Conservation (phyloP, 2,113 vertebrate species). For the Rhea americana region DNA sequence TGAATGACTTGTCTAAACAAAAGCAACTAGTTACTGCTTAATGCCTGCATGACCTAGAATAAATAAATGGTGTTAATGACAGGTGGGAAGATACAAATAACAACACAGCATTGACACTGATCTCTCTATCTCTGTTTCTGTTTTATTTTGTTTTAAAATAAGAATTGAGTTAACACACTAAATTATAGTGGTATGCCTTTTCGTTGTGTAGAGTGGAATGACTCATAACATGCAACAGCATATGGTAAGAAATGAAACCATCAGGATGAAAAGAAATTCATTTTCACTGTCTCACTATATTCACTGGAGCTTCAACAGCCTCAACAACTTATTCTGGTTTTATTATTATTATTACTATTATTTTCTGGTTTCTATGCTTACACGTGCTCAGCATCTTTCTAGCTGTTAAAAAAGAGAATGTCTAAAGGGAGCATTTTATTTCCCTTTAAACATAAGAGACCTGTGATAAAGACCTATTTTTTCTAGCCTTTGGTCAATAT, state of each 20-base stretch:
- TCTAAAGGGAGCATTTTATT: neutral
- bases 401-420: neutral
- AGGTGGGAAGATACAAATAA: neutral
- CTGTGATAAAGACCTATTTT: neutral
- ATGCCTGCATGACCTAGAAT: conserved; percentile 19
- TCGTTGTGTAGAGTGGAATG: neutral
- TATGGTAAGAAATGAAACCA: neutral
- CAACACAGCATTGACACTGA: neutral
- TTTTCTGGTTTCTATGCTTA: neutral
- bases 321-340: neutral
- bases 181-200: neutral
- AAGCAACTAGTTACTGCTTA: conserved; percentile 42
- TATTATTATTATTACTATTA: neutral
- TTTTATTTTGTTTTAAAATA: conserved; percentile 17
- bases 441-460: neutral
- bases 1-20: conserved; percentile 30
- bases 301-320: neutral
- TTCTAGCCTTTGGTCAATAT: neutral
- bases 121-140: neutral
- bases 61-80: neutral
- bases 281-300: neutral
- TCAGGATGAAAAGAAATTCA: neutral
- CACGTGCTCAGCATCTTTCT: neutral
- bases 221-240: neutral
- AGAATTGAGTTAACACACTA: neutral